phyloP scores from a whole-genome alignment of 2,888 invertebrate species.

The Perithous albicinctus region DNA sequence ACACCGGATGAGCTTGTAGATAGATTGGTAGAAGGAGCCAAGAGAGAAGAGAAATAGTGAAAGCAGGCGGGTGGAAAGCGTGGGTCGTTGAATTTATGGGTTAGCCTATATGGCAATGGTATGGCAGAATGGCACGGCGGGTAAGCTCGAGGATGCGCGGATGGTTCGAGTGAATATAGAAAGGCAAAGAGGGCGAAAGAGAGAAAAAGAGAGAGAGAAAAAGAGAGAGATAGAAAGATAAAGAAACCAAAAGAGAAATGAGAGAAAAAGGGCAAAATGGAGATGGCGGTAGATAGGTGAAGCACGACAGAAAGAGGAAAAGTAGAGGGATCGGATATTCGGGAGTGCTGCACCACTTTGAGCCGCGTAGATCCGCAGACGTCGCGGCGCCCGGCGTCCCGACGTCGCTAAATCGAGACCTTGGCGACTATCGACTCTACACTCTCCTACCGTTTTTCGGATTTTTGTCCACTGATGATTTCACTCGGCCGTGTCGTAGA shows the following conservation, averaged over 20 bases:
- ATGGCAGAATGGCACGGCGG: conserved; percentile 19
- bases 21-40: conserved; percentile 11
- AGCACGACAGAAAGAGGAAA: conserved; percentile 13
- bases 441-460: conserved; percentile 41
- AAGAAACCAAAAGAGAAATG: neutral
- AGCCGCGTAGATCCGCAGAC: conserved; percentile 72
- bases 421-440: conserved; percentile 74
- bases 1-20: conserved; percentile 17
- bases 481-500: conserved; percentile 1
- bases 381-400: conserved; percentile 74
- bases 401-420: conserved; percentile 73
- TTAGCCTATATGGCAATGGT: conserved; percentile 47
- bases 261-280: neutral
- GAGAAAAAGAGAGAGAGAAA: neutral
- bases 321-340: conserved; percentile 37
- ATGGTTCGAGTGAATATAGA: conserved; percentile 17
- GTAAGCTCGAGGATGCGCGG: conserved; percentile 14
- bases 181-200: neutral
- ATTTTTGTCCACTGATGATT: conserved; percentile 34
- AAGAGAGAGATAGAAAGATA: neutral
- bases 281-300: neutral
- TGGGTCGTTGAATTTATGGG: conserved; percentile 70
- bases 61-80: conserved; percentile 48
- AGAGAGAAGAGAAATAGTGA: conserved; percentile 7
- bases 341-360: conserved; percentile 62